phyloP scores from a whole-genome alignment of 2,113 vertebrate species.

The Lophius piscatorius region DNA sequence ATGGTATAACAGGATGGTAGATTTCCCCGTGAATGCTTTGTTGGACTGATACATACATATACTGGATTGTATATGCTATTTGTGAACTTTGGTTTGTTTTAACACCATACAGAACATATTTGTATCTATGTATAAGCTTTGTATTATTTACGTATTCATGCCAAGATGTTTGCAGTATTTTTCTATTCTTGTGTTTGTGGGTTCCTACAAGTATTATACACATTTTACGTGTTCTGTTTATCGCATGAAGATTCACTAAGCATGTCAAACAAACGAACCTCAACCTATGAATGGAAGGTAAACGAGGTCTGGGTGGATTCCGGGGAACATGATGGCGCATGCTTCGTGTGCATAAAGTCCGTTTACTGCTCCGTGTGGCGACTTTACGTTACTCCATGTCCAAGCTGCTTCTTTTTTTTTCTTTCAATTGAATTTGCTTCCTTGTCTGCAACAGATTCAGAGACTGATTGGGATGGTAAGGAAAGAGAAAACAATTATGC shows the following conservation, averaged over 20 bases:
- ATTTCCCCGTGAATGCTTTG: background rate
- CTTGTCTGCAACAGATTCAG: conserved; percentile 69
- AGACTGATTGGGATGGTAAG: conserved; percentile 69
- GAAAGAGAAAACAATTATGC: conserved; percentile 20
- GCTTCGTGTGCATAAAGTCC: conserved; percentile 2
- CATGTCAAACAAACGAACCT: conserved; percentile 1
- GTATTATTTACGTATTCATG: too few relatives aligned
- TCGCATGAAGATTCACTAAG: conserved; percentile 18
- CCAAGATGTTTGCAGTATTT: too few relatives aligned
- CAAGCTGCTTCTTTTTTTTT: conserved; percentile 48
- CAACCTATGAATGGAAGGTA: background rate
- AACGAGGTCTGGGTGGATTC: too few relatives aligned
- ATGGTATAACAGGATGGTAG: conserved; percentile 7
- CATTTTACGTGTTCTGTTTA: background rate
- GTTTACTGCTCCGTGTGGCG: background rate
- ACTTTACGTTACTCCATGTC: conserved; percentile 3
- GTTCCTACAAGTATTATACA: background rate
- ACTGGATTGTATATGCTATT: background rate
- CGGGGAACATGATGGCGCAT: too few relatives aligned
- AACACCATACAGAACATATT: too few relatives aligned
- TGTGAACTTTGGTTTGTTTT: background rate
- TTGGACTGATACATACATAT: conserved; percentile 11
- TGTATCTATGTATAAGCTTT: too few relatives aligned
- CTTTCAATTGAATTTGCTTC: conserved; percentile 66
- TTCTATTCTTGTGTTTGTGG: background rate